A percentile compares a stretch with the other conserved stretches of the same genome.
phyloP scores from a whole-genome alignment of 2,113 vertebrate species.

The Bos javanicus region DNA sequence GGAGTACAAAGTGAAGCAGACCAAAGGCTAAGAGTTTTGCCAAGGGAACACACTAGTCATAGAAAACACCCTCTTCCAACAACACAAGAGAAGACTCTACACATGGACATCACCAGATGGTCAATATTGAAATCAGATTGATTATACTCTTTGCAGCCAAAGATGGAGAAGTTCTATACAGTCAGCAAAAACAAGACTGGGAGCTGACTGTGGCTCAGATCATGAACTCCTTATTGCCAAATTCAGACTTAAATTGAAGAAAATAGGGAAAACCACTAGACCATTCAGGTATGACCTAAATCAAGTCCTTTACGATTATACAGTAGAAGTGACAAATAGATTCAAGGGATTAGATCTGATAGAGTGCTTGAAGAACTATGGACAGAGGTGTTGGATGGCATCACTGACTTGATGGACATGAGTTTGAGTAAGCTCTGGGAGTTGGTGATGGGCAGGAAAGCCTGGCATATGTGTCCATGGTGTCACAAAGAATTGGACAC shows the following conservation, averaged over 20 bases:
- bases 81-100: background rate
- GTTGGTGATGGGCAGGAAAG: background rate
- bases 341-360: background rate
- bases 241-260: background rate
- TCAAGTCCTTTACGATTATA: background rate
- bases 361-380: background rate
- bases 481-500: accelerated
- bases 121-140: background rate
- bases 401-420: background rate
- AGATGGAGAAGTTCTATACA: background rate
- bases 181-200: background rate
- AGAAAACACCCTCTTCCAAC: background rate
- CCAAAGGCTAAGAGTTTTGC: background rate
- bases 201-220: background rate
- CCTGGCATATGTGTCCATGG: background rate
- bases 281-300: background rate
- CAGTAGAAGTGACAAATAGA: background rate
- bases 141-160: background rate
- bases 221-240: background rate
- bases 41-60: background rate
- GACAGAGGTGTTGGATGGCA: background rate
- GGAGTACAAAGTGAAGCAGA: background rate
- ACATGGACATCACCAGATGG: background rate
- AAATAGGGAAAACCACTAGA: background rate
- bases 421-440: background rate